A percentile compares a stretch with the other conserved stretches of the same genome.
phyloP scores from a whole-genome alignment of 2,888 invertebrate species.

The Epirrhoe tristata region DNA sequence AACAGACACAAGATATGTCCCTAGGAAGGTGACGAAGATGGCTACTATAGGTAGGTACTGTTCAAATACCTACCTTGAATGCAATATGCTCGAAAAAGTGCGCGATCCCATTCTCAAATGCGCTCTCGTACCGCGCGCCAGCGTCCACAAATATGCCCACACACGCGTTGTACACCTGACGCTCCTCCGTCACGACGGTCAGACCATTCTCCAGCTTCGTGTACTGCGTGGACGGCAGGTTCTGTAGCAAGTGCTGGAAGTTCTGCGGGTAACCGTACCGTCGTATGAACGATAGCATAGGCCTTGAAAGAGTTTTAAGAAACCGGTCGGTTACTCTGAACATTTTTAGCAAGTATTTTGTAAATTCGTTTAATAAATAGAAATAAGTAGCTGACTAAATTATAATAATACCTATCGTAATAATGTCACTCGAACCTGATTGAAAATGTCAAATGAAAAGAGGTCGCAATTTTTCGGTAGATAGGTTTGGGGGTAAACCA shows the following conservation, averaged over 20 bases:
- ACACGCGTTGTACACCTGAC: constrained; percentile 87
- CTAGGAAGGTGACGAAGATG: not conserved
- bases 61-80: constrained; percentile 50
- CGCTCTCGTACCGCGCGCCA: constrained; percentile 68
- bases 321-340: constrained; percentile 5
- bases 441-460: too few relatives aligned
- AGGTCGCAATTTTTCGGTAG: too few relatives aligned
- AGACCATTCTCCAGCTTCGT: constrained; percentile 93
- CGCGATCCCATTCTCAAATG: constrained; percentile 65
- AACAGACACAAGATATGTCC: too few relatives aligned
- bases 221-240: constrained; percentile 93
- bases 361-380: not conserved
- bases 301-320: constrained; percentile 3
- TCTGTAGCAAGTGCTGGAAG: constrained; percentile 67
- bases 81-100: constrained; percentile 77
- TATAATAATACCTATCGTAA: too few relatives aligned
- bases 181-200: constrained; percentile 96
- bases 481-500: too few relatives aligned
- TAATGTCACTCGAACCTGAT: too few relatives aligned
- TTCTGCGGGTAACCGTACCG: constrained; percentile 77
- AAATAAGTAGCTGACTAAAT: too few relatives aligned
- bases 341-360: constrained; percentile 1
- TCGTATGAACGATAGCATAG: constrained; percentile 13
- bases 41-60: too few relatives aligned
- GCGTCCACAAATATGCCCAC: constrained; percentile 67